Evolutionary conservation across 2,888 invertebrate genomes (phyloP).

Genomic region (Stomorhina lunata): DNA sequence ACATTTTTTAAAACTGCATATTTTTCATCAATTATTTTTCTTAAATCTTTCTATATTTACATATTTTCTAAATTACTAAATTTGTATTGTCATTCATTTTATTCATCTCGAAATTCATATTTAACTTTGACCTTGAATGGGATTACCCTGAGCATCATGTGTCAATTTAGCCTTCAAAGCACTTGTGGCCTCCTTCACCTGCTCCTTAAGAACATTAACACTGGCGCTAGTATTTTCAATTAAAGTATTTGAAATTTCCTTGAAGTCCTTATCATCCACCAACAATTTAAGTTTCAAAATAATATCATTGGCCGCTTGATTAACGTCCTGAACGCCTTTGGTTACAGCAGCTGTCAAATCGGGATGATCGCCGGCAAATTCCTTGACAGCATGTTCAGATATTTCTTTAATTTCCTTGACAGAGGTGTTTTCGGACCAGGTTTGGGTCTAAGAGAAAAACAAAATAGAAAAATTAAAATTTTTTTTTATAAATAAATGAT

Average conservation of each 20-base stretch:
- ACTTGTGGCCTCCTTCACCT: not conserved
- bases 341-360: not conserved
- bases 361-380: not conserved
- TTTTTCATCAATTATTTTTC: no score
- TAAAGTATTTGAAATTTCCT: not conserved
- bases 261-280: conserved; percentile 9
- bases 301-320: conserved; percentile 1
- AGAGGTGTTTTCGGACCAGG: conserved; percentile 7
- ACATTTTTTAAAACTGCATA: no score
- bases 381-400: not conserved
- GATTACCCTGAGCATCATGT: no score
- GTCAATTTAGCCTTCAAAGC: not conserved
- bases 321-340: not conserved
- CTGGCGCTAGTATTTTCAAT: not conserved
- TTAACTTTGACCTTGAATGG: no score
- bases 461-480: not conserved
- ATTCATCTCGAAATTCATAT: no score
- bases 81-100: no score
- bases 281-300: not conserved
- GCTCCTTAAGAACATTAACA: not conserved
- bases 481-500: not conserved
- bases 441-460: not conserved
- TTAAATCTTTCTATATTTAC: no score
- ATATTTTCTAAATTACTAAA: no score
- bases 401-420: conserved; percentile 19